Evolutionary conservation across 2,888 invertebrate genomes (phyloP).

Genomic region (Leptodirus hochenwartii): DNA sequence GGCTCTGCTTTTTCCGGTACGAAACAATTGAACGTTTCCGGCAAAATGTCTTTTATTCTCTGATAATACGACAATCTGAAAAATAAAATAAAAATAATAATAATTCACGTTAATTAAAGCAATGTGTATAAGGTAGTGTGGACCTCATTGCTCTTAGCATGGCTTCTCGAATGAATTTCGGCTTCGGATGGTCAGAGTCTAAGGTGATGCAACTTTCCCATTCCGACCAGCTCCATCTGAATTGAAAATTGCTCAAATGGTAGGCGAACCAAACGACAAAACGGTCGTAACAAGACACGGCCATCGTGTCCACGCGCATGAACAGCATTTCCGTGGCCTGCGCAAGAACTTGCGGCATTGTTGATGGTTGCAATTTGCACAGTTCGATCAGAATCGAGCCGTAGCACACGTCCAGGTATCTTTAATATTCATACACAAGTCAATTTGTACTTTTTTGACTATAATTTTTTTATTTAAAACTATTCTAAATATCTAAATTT

Average conservation of each 20-base stretch:
- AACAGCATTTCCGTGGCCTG: conserved; percentile 96
- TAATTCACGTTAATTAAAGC: background rate
- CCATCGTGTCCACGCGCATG: conserved; percentile 92
- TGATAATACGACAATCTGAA: conserved; percentile 82
- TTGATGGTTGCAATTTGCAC: conserved; percentile 89
- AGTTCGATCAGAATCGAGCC: conserved; percentile 91
- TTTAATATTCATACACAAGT: too few relatives aligned
- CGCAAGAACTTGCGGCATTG: conserved; percentile 93
- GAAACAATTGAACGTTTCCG: conserved; percentile 65
- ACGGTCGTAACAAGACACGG: conserved; percentile 88
- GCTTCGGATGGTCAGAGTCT: conserved; percentile 78
- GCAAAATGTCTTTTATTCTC: conserved; percentile 81
- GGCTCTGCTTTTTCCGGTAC: conserved; percentile 75
- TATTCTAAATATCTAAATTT: too few relatives aligned
- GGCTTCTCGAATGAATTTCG: conserved; percentile 86
- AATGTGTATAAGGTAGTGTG: conserved; percentile 13
- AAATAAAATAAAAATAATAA: conserved; percentile 13
- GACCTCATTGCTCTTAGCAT: conserved; percentile 83
- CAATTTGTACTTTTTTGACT: too few relatives aligned
- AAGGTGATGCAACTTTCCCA: conserved; percentile 77
- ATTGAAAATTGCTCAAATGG: conserved; percentile 97
- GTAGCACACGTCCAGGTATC: conserved; percentile 81
- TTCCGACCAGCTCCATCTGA: conserved; percentile 97
- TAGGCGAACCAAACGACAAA: conserved; percentile 97
- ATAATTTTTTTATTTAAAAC: too few relatives aligned